phyloP scores from a whole-genome alignment of 2,888 invertebrate genomes.

The Tromatobia lineatoria region DNA sequence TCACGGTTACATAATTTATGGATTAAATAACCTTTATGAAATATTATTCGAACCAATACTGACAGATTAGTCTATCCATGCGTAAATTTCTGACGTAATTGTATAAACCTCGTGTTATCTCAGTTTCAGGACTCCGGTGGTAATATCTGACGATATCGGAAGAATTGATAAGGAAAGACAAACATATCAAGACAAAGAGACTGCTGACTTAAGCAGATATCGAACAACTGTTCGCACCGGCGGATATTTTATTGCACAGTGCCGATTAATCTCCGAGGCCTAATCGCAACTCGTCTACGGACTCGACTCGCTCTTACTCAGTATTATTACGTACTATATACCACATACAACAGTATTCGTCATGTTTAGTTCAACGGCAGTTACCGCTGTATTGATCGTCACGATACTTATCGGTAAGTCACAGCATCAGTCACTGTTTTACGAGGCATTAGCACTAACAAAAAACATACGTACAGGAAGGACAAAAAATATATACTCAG shows the following conservation, averaged over 20 bases:
- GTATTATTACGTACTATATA: conserved; percentile 24
- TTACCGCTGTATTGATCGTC: conserved; percentile 43
- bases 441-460: neutral
- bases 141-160: conserved; percentile 32
- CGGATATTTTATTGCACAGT: conserved; percentile 15
- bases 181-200: neutral
- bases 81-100: conserved; percentile 19
- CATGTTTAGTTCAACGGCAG: conserved; percentile 55
- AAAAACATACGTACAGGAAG: neutral
- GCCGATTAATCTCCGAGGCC: conserved; percentile 36
- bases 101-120: conserved; percentile 27
- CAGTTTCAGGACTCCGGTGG: conserved; percentile 46
- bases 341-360: conserved; percentile 43
- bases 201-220: neutral
- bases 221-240: conserved; percentile 11
- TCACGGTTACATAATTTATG: neutral
- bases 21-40: neutral
- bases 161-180: conserved; percentile 45
- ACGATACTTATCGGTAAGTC: conserved; percentile 60
- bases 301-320: neutral
- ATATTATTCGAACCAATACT: neutral
- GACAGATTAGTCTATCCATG: neutral
- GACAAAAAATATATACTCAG: neutral
- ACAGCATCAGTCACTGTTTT: neutral
- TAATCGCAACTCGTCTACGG: neutral